Conservation (phyloP, 2,113 vertebrate species). For the Corydoras maculifer region DNA sequence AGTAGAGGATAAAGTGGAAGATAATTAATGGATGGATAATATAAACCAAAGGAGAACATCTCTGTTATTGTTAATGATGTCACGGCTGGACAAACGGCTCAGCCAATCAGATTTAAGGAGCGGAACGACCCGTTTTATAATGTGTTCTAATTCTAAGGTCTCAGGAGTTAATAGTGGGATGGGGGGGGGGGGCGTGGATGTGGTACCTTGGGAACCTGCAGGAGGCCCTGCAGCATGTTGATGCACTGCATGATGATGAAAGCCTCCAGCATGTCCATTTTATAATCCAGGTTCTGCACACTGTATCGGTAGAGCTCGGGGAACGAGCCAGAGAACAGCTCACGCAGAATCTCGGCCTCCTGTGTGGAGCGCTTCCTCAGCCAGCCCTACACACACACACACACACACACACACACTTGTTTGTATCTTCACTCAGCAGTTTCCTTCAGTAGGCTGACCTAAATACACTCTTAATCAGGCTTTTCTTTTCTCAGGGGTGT, state of each 20-base stretch:
- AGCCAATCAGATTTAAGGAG: no score
- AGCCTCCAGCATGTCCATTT: conserved; percentile 85
- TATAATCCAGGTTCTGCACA: conserved; percentile 75
- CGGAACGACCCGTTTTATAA: no score
- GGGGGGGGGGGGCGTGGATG: neutral
- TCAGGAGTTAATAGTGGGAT: neutral
- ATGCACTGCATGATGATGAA: conserved; percentile 88
- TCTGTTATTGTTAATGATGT: no score
- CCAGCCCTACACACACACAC: conserved; percentile 70
- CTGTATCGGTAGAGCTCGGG: conserved; percentile 76
- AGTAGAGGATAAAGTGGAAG: no score
- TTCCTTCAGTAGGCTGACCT: no score
- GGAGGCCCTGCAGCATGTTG: conserved; percentile 87
- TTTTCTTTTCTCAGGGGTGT: no score
- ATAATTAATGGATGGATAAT: no score
- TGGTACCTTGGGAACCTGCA: conserved; percentile 73
- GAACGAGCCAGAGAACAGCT: conserved; percentile 78
- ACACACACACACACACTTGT: conserved; percentile 10
- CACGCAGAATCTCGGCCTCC: conserved; percentile 73
- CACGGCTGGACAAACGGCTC: no score
- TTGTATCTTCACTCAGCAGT: no score
- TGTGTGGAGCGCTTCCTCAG: conserved; percentile 71
- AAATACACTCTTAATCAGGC: no score
- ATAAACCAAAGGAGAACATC: no score
- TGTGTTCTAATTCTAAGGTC: neutral